These are phyloP conservation scores for Labeo rohita DNA, from an alignment of 2,113 vertebrate species.

Conservation along the genomic window DNA sequence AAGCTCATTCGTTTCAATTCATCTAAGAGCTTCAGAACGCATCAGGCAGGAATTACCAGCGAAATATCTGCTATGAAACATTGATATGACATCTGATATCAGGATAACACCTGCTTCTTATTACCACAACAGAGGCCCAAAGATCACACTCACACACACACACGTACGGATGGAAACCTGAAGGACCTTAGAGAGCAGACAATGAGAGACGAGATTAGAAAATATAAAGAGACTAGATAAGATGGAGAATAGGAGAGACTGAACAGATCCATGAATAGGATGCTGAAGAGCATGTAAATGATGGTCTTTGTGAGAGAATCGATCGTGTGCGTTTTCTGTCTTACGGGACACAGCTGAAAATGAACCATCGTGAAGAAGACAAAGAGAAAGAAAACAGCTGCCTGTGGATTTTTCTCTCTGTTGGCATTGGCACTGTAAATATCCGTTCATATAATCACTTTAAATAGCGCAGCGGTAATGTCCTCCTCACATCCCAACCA, in stretches of 20 bases:
- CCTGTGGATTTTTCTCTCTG: background rate
- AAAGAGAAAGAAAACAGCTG: background rate
- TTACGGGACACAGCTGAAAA: constrained; percentile 11
- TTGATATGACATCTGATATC: constrained; percentile 8
- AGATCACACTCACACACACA: background rate
- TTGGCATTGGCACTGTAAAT: background rate
- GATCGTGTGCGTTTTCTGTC: background rate
- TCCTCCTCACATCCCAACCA: background rate
- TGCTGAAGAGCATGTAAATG: background rate
- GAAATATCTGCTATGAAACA: constrained; percentile 17
- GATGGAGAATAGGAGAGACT: background rate
- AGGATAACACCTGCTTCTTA: constrained; percentile 14
- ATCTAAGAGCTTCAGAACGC: background rate
- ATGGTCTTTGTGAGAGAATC: constrained; percentile 16
- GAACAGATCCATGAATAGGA: background rate
- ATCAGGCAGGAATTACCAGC: background rate
- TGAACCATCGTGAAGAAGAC: background rate
- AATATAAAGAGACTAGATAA: background rate
- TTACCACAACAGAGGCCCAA: background rate
- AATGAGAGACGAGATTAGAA: background rate
- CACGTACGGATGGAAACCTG: background rate
- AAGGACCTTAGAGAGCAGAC: background rate
- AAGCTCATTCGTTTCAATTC: background rate
- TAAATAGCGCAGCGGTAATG: background rate
- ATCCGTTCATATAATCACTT: background rate